These are phyloP conservation scores for Hylomyscus alleni DNA, from an alignment of 2,797 vertebrate genomes.

Conservation along the genomic window DNA sequence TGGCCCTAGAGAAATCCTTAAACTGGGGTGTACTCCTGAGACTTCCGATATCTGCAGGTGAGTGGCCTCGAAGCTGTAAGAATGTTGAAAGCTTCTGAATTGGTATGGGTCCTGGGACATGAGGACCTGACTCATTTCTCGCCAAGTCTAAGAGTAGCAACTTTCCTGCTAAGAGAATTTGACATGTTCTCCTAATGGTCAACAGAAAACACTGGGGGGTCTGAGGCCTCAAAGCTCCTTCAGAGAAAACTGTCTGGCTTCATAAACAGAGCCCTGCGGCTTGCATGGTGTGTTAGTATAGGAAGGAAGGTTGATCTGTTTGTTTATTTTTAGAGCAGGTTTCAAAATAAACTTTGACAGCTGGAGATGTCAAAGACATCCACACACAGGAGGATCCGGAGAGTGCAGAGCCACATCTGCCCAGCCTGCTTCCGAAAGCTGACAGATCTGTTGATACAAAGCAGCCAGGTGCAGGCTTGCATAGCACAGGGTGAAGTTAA, in stretches of 20 bases:
- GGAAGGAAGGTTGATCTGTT: background rate
- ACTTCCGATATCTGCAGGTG: background rate
- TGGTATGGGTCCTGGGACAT: background rate
- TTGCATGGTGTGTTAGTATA: background rate
- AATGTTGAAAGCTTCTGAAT: background rate
- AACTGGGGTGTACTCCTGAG: background rate
- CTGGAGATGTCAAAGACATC: background rate
- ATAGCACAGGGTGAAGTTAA: background rate
- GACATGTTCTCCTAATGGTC: background rate
- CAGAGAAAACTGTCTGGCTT: background rate
- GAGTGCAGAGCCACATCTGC: background rate
- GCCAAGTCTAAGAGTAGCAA: background rate
- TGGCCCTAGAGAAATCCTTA: background rate
- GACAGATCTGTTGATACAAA: background rate
- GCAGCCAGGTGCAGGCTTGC: background rate
- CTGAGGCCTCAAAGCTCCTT: background rate
- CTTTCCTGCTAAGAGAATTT: background rate
- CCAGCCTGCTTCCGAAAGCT: background rate
- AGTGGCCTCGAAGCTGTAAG: background rate
- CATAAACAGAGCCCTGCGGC: background rate
- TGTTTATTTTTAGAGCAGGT: constrained; percentile 7
- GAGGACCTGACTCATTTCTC: constrained; percentile 1
- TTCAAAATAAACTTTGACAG: constrained; percentile 48
- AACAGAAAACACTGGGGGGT: background rate
- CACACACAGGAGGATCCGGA: background rate